Evolutionary conservation across 1,140 invertebrate species (phyloP).

Genomic region (Polypedilum pembai): DNA sequence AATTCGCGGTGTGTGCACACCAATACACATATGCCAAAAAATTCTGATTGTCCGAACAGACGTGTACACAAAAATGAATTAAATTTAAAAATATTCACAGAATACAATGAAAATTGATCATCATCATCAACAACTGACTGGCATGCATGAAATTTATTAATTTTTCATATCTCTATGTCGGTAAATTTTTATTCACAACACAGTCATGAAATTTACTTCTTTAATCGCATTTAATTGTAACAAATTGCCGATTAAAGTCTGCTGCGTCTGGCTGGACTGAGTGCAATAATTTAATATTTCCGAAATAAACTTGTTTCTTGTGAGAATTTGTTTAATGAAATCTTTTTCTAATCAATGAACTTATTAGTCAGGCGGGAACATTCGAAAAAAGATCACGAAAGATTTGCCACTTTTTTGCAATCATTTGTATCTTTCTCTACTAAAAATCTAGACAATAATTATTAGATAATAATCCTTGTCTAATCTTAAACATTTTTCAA

Average conservation of each 20-base stretch:
- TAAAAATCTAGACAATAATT: too few species aligned
- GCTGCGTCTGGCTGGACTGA: not conserved
- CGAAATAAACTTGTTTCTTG: not conserved
- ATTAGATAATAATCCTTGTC: too few species aligned
- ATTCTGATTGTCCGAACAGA: not conserved
- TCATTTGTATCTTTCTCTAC: too few species aligned
- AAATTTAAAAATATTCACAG: not conserved
- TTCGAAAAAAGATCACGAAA: too few species aligned
- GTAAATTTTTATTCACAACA: not conserved
- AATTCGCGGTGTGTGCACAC: not conserved
- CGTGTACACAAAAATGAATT: too few species aligned
- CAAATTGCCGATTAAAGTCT: slow-evolving; percentile 27
- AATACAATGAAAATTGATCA: not conserved
- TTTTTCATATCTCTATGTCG: not conserved
- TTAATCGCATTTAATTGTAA: slow-evolving; percentile 26
- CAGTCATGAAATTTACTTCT: not conserved
- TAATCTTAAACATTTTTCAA: too few species aligned
- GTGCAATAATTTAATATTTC: slow-evolving; percentile 14
- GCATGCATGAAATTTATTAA: slow-evolving; percentile 6
- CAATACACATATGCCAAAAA: not conserved
- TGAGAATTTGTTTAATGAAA: too few species aligned
- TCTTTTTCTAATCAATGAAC: too few species aligned
- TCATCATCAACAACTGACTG: not conserved
- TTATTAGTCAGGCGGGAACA: too few species aligned
- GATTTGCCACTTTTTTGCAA: too few species aligned